These are phyloP conservation scores for Sesia bembeciformis DNA, from an alignment of 2,888 invertebrate species.

Conservation along the genomic window DNA sequence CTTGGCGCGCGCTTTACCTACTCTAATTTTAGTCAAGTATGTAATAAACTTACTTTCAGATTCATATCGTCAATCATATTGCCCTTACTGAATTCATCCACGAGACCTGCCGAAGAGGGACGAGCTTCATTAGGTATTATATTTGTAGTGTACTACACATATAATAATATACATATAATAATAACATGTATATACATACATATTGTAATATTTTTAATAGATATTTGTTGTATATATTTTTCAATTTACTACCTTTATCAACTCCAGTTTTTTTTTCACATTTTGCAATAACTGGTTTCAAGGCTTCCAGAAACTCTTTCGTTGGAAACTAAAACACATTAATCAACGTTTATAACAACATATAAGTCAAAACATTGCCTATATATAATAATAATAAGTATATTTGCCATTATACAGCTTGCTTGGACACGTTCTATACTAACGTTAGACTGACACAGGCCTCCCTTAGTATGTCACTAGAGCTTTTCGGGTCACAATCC, in stretches of 20 bases:
- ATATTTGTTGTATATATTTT: too few species aligned
- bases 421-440: too few species aligned
- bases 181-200: not conserved
- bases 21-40: too few species aligned
- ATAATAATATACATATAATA: constrained; percentile 1
- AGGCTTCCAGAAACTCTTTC: constrained; percentile 18
- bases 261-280: constrained; percentile 20
- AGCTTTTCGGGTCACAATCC: too few species aligned
- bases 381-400: too few species aligned
- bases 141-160: not conserved
- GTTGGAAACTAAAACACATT: constrained; percentile 17
- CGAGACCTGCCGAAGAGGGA: constrained; percentile 11
- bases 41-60: constrained; percentile 15
- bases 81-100: constrained; percentile 21
- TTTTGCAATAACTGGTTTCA: constrained; percentile 19
- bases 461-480: too few species aligned
- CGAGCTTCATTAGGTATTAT: too few species aligned
- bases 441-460: too few species aligned
- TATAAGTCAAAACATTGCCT: not conserved
- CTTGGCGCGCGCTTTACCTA: too few species aligned
- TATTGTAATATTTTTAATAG: not conserved
- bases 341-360: not conserved
- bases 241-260: constrained; percentile 14
- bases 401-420: too few species aligned
- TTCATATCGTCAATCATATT: constrained; percentile 21